These are phyloP conservation scores for Sipha maydis DNA, from an alignment of 2,888 invertebrate genomes.

Conservation along the genomic window DNA sequence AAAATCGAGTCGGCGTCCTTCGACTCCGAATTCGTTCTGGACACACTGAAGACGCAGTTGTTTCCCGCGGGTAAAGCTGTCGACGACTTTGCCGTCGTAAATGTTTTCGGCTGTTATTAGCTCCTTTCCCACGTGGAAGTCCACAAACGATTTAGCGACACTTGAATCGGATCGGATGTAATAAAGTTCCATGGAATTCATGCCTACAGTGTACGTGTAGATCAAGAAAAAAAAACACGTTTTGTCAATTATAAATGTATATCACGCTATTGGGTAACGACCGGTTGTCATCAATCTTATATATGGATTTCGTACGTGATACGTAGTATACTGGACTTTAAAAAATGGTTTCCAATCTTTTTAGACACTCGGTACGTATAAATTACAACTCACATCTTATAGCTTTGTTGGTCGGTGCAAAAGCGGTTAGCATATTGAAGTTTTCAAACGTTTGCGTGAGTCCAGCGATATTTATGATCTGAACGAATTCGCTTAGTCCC, in stretches of 20 bases:
- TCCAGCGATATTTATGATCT: constrained; percentile 68
- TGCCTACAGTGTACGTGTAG: not conserved
- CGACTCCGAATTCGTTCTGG: constrained; percentile 43
- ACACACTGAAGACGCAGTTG: constrained; percentile 42
- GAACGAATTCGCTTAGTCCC: constrained; percentile 68
- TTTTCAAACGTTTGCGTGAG: constrained; percentile 68
- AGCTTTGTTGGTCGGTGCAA: constrained; percentile 70
- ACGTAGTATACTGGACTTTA: not conserved
- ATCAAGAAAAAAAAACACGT: not conserved
- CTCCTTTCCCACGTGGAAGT: constrained; percentile 12
- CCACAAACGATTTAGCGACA: constrained; percentile 25
- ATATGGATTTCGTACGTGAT: not conserved
- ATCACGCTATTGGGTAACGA: not conserved
- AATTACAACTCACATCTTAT: constrained; percentile 67
- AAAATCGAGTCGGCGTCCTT: constrained; percentile 21
- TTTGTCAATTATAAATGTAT: not conserved
- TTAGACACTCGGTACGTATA: not conserved
- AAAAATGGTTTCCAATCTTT: not conserved
- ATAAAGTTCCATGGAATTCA: constrained; percentile 14
- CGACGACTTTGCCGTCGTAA: constrained; percentile 42
- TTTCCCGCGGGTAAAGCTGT: constrained; percentile 24
- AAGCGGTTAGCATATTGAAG: constrained; percentile 68
- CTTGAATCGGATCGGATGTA: constrained; percentile 23
- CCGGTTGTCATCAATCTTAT: not conserved
- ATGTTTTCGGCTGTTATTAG: not conserved